These are phyloP conservation scores for Meloidogyne hapla DNA, from an alignment of 1,140 invertebrate genomes.

Conservation along the genomic window DNA sequence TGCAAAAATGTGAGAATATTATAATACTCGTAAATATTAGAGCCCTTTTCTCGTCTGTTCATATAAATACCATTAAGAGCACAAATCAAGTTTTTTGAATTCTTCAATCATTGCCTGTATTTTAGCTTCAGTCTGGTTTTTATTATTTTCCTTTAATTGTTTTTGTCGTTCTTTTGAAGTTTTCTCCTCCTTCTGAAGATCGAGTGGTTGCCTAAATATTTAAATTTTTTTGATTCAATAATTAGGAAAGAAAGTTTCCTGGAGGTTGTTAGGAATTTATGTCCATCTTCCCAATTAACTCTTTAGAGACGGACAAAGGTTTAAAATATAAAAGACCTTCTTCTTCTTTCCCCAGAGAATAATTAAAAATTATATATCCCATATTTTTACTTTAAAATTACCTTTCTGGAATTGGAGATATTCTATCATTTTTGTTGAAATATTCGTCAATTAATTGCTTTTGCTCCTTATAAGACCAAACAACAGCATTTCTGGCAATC, in stretches of 20 bases:
- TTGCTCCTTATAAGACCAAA: background rate
- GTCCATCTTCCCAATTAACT: no score
- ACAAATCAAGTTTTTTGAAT: slow-evolving; percentile 7
- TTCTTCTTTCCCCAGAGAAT: no score
- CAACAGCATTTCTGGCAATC: background rate
- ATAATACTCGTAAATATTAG: no score
- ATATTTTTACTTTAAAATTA: background rate
- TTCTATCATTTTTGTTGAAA: background rate
- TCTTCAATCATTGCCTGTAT: background rate
- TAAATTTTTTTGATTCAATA: background rate
- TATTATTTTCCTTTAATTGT: background rate
- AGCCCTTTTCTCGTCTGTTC: no score
- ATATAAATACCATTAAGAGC: background rate
- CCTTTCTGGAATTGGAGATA: background rate
- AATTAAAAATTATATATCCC: no score
- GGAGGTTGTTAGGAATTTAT: no score
- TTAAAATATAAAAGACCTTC: no score
- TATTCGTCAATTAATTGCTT: background rate
- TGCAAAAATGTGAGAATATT: no score
- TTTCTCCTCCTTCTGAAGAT: background rate
- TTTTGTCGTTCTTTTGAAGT: background rate
- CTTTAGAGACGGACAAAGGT: no score
- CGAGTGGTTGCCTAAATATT: background rate
- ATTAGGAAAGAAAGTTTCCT: background rate
- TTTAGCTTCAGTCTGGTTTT: background rate